These are phyloP conservation scores for Hipparchia sbordonii DNA, from an alignment of 2,888 invertebrate species.

Conservation along the genomic window DNA sequence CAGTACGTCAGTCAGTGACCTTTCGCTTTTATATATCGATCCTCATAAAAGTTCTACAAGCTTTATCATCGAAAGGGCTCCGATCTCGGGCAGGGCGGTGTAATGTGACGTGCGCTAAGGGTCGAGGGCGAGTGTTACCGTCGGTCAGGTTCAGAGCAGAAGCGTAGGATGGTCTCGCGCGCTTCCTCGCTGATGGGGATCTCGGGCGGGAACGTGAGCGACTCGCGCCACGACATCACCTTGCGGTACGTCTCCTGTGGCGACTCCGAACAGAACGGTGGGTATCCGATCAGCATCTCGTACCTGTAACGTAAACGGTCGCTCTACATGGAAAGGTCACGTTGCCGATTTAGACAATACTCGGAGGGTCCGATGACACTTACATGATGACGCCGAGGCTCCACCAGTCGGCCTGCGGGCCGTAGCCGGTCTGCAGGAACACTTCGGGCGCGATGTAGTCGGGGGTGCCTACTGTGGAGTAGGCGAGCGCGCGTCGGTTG, in stretches of 20 bases:
- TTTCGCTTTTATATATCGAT: too few species aligned
- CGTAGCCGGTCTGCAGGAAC: slow-evolving; percentile 98
- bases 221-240: slow-evolving; percentile 99
- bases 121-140: slow-evolving; percentile 69
- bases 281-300: slow-evolving; percentile 99
- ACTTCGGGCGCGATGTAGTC: slow-evolving; percentile 99
- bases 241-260: slow-evolving; percentile 96
- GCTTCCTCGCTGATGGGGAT: slow-evolving; percentile 99
- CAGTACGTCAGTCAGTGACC: too few species aligned
- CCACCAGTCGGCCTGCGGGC: slow-evolving; percentile 99
- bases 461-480: slow-evolving; percentile 98
- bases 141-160: slow-evolving; percentile 98
- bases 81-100: too few species aligned
- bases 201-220: slow-evolving; percentile 98
- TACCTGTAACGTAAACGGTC: slow-evolving; percentile 69
- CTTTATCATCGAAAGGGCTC: too few species aligned
- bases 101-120: too few species aligned
- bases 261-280: slow-evolving; percentile 99
- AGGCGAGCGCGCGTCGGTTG: slow-evolving; percentile 96
- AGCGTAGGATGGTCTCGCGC: slow-evolving; percentile 95
- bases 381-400: slow-evolving; percentile 99
- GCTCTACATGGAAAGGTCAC: not conserved
- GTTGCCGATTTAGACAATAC: too few species aligned
- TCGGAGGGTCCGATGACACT: slow-evolving; percentile 43
- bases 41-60: too few species aligned